phyloP scores from a whole-genome alignment of 1,140 invertebrate genomes.

The Andrena cerasifolii region DNA sequence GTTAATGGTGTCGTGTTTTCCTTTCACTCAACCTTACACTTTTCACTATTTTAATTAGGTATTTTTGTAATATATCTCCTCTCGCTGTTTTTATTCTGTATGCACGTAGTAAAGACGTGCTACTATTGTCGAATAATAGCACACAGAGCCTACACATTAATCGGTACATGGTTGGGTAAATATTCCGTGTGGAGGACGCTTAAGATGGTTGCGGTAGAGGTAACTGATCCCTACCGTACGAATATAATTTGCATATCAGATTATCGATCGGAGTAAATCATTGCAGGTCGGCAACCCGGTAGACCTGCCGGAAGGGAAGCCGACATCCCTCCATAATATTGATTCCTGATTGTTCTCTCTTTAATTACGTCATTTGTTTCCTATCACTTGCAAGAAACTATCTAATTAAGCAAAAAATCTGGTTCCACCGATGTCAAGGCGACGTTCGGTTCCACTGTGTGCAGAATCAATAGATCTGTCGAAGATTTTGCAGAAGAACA shows the following conservation, averaged over 20 bases:
- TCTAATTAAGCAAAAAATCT: constrained; percentile 1
- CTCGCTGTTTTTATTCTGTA: too few species aligned
- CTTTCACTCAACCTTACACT: too few species aligned
- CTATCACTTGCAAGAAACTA: not conserved
- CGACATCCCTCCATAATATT: constrained; percentile 58
- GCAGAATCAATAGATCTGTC: not conserved
- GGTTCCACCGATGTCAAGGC: too few species aligned
- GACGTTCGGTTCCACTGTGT: not conserved
- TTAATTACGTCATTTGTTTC: constrained; percentile 52
- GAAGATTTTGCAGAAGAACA: too few species aligned
- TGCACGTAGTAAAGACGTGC: too few species aligned
- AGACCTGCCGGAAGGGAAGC: constrained; percentile 60
- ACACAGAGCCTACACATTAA: constrained; percentile 22
- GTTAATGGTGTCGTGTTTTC: too few species aligned
- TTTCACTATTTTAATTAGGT: too few species aligned
- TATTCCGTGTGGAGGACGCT: constrained; percentile 51
- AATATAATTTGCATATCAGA: constrained; percentile 71
- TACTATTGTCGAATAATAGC: too few species aligned
- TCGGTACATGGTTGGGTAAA: constrained; percentile 18
- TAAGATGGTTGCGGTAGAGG: constrained; percentile 53
- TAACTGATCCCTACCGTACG: constrained; percentile 64
- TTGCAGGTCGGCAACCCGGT: constrained; percentile 56
- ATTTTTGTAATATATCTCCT: too few species aligned
- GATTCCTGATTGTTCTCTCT: constrained; percentile 62
- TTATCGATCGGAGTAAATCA: constrained; percentile 69